Evolutionary conservation across 2,797 vertebrate genomes (phyloP), one percentile per base, ranked within the genome.

Genomic region (Valencia hispanica): DNA sequence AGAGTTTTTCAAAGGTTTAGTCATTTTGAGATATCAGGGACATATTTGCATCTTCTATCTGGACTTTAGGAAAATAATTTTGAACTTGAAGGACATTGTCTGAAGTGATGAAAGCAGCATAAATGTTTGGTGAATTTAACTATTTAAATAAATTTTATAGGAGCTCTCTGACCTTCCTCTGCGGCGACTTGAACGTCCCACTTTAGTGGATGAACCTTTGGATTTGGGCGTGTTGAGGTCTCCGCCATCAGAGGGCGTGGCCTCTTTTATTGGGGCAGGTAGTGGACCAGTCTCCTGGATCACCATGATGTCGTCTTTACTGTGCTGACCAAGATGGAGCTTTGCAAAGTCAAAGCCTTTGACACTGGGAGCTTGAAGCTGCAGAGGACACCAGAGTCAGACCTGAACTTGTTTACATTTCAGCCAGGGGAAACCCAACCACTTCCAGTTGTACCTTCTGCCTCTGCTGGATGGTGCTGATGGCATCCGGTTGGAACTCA

Each of bases 321-420:
- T 98, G 92, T 98, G 97, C 89, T 99, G 98, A 3, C 98, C 98
- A 57, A 99, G 95, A 90, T 99, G 98, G 66, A 99, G 97, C 90
- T 99, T 99, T 20, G 98, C 98, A 78, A 99, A 99, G 91, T 99
- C 98, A 73, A 99, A 99, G 71, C 98, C 97, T 93, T 99, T 99
- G 68, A 99, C 98, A 0, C 96, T 99, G 50, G 98, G 97, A 50
- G 97, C 97, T 94, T 99, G 98, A 78, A 99, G 95, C 98, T 99
- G 73, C 43, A 80, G 70, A 80, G 50, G 43, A 87, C 47, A 84
- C 2, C 14, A 25, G 20, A 11, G 48, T 70, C 70, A 65, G 69
- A 10, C n/a, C 20, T 53, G 1, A 68, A 68, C n/a, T 39, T 5
- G 14, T 1, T 15, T 8, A 9, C 4, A 25, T 14, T 39, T 30